phyloP scores from a whole-genome alignment of 2,888 invertebrate genomes.

The Nymphalis polychloros region DNA sequence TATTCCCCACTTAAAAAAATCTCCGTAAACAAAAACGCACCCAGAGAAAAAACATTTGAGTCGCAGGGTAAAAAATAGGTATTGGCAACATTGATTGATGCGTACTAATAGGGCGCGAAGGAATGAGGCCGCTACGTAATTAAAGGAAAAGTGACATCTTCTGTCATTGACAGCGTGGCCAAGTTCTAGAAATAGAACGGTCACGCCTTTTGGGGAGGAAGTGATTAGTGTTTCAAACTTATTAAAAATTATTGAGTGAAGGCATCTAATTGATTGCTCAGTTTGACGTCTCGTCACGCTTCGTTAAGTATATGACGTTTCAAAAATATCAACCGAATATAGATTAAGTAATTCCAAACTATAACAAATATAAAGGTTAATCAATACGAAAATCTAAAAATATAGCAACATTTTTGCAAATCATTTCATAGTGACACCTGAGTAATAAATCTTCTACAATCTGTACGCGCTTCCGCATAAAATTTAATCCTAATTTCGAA shows the following conservation, averaged over 20 bases:
- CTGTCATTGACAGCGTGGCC: slow-evolving; percentile 73
- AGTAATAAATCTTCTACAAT: slow-evolving; percentile 63
- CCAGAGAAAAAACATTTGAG: slow-evolving; percentile 69
- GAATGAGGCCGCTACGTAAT: slow-evolving; percentile 78
- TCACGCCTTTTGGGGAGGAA: slow-evolving; percentile 77
- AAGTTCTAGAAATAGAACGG: slow-evolving; percentile 75
- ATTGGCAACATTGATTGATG: slow-evolving; percentile 83
- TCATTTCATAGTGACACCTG: slow-evolving; percentile 56
- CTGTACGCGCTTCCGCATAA: slow-evolving; percentile 65
- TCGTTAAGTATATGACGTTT: slow-evolving; percentile 35
- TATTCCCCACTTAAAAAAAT: slow-evolving; percentile 81
- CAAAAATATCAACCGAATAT: not conserved
- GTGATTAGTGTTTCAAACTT: slow-evolving; percentile 78
- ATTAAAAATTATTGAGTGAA: slow-evolving; percentile 81
- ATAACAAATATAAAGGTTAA: not conserved
- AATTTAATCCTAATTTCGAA: slow-evolving; percentile 60
- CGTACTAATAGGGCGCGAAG: slow-evolving; percentile 82
- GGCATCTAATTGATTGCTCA: slow-evolving; percentile 73
- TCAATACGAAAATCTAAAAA: not conserved
- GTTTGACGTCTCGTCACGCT: slow-evolving; percentile 56
- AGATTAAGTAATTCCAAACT: not conserved
- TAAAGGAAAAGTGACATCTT: slow-evolving; percentile 80
- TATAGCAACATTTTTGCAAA: slow-evolving; percentile 22
- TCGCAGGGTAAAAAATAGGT: slow-evolving; percentile 77
- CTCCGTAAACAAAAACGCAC: slow-evolving; percentile 79